phyloP scores from a whole-genome alignment of 2,888 invertebrate species.

The Aphidoletes aphidimyza region DNA sequence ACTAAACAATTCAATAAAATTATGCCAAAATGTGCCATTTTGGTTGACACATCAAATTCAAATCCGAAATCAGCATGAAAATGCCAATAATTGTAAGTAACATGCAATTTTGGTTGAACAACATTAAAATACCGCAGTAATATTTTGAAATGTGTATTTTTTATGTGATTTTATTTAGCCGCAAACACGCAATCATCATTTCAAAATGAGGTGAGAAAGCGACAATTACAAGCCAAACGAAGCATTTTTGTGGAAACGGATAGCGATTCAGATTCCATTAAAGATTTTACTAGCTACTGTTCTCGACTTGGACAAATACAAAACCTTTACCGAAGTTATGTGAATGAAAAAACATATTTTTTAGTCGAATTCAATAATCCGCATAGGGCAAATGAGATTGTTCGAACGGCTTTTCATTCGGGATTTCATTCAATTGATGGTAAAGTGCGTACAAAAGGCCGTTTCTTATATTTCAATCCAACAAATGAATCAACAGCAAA shows the following conservation, averaged over 20 bases:
- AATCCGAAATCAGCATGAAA: neutral
- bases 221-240: slow-evolving; percentile 74
- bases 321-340: neutral
- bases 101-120: no score
- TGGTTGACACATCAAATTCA: slow-evolving; percentile 12
- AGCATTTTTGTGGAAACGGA: slow-evolving; percentile 76
- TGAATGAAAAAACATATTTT: slow-evolving; percentile 66
- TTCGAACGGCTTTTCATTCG: slow-evolving; percentile 70
- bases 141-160: neutral
- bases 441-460: slow-evolving; percentile 74
- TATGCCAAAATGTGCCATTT: neutral
- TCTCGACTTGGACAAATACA: neutral
- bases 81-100: neutral
- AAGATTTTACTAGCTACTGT: slow-evolving; percentile 69
- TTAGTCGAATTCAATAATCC: slow-evolving; percentile 76
- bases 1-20: neutral
- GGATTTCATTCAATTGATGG: slow-evolving; percentile 66
- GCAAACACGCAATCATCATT: neutral
- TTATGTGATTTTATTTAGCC: neutral
- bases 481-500: neutral
- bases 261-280: neutral
- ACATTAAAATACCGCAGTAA: neutral
- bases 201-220: slow-evolving; percentile 60
- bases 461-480: slow-evolving; percentile 77
- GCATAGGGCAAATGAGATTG: slow-evolving; percentile 69